Base-by-base conservation (phyloP, 2,888 invertebrate genomes). In the Diaperis boleti region DNA sequence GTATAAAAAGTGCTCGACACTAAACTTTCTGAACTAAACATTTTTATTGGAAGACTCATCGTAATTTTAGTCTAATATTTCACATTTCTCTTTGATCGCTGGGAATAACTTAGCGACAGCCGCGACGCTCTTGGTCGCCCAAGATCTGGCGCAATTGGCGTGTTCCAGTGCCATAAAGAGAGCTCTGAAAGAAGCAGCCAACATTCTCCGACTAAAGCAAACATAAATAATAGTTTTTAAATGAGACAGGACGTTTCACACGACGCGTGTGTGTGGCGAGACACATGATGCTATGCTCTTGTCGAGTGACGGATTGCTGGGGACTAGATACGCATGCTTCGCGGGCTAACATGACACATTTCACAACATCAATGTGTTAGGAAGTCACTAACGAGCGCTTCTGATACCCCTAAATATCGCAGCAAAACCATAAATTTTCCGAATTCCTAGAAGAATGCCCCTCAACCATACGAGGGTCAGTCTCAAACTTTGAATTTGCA, bases 211-310 rank as follows among this genome's bases (percentile, higher is more conserved):
- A 74, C 74, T 65, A 69, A 71, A 71, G 76, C 72, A 76, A 79
- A 80, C 81, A 82, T 82, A 82, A 82, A 81, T 83, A 82, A 83
- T 83, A 82, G 82, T 82, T 83, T 82, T 83, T 83, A 83, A 83
- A 83, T 83, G 82, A 82, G 82, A 82, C 82, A 81, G 82, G 82
- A 82, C 81, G 81, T 81, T 81, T 81, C 80, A 81, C 80, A 80
- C 76, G 78, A 72, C 69, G 79, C 79, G 79, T 76, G 80, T 79
- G 81, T 80, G 81, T 81, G 80, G 80, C 78, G 71, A 75, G 79
- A 79, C 78, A 80, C 76, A 77, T 77, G 79, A 79, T 76, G 76
- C 73, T 71, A 76, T 78, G 79, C 76, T 76, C 74, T 76, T 74
- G 81, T 75, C 80, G 82, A 82, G 79, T 82, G 82, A 82, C 81